Percentiles rank a stretch among this genome's conserved stretches.
These are phyloP conservation scores for Trilocha varians DNA, from an alignment of 2,888 invertebrate species.

Conservation along the genomic window DNA sequence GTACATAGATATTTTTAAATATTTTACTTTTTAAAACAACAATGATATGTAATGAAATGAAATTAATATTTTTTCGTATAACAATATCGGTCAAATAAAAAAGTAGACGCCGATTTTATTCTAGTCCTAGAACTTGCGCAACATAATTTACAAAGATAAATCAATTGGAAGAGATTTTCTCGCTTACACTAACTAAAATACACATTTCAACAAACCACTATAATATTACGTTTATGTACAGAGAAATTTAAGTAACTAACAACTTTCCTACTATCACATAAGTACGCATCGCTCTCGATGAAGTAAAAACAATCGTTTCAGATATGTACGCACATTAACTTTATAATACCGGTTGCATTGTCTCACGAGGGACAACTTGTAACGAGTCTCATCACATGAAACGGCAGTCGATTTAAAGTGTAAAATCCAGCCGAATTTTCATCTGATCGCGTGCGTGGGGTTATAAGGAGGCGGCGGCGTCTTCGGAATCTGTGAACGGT, in stretches of 20 bases:
- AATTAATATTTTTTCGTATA: not conserved
- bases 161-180: constrained; percentile 38
- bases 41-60: too few relatives aligned
- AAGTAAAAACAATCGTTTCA: constrained; percentile 47
- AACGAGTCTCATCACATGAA: constrained; percentile 62
- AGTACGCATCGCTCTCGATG: constrained; percentile 58
- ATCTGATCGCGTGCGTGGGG: constrained; percentile 65
- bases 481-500: constrained; percentile 55
- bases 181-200: constrained; percentile 27
- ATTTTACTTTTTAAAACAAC: too few relatives aligned
- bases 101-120: constrained; percentile 9
- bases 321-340: constrained; percentile 52
- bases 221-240: constrained; percentile 54
- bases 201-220: constrained; percentile 26
- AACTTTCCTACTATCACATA: constrained; percentile 67
- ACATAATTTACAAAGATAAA: constrained; percentile 27
- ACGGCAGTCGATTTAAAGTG: constrained; percentile 67
- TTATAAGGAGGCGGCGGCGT: constrained; percentile 68
- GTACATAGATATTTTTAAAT: too few relatives aligned
- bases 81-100: constrained; percentile 1
- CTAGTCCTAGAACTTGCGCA: constrained; percentile 11
- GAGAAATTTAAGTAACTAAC: constrained; percentile 53
- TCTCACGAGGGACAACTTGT: constrained; percentile 29
- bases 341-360: constrained; percentile 52
- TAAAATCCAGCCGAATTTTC: constrained; percentile 42